Base-by-base conservation (phyloP, 2,888 invertebrate genomes). In the Parnassius orleans region DNA sequence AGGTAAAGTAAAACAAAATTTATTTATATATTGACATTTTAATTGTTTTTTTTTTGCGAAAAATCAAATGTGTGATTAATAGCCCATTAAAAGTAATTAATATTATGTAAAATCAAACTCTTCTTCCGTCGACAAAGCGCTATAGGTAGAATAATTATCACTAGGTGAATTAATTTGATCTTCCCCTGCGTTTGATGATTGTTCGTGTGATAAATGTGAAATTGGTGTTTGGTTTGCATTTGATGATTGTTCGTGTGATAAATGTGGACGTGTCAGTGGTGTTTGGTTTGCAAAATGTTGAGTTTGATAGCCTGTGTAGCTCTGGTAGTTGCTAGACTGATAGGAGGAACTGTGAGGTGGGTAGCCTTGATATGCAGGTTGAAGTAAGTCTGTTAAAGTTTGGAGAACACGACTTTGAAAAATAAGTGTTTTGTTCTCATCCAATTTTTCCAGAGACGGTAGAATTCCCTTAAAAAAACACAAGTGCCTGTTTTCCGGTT, bases 1-100 rank as follows among this genome's bases (percentile, higher is more conserved):
- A 46, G n/a, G 46, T 46, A 46, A 46, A 46, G 46, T 46, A 46
- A 46, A 46, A 46, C 46, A 46, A n/a, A n/a, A n/a, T n/a, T n/a
- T n/a, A n/a, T n/a, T n/a, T n/a, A n/a, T n/a, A n/a, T n/a, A n/a
- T n/a, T 46, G 46, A 46, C 46, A 46, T 46, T 46, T 46, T 46
- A 46, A 46, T 46, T 46, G 46, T 46, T 46, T 46, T n/a, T 46
- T 46, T 46, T 46, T 46, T 46, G 46, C 46, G 11, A 10, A 46
- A 46, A 46, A 46, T 46, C 46, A 46, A 46, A 2, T 46, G 10
- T 46, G 46, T 46, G n/a, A 46, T 46, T 46, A 46, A 46, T 46
- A 46, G 46, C 46, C n/a, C 2, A 46, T 24, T 24, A 24, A 24
- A 3, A 24, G n/a, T n/a, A 24, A 24, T 24, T 46, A 46, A 46